A percentile compares a stretch with the other conserved stretches of the same genome.
phyloP scores from a whole-genome alignment of 2,888 invertebrate genomes.

The Coecobrya sp. region DNA sequence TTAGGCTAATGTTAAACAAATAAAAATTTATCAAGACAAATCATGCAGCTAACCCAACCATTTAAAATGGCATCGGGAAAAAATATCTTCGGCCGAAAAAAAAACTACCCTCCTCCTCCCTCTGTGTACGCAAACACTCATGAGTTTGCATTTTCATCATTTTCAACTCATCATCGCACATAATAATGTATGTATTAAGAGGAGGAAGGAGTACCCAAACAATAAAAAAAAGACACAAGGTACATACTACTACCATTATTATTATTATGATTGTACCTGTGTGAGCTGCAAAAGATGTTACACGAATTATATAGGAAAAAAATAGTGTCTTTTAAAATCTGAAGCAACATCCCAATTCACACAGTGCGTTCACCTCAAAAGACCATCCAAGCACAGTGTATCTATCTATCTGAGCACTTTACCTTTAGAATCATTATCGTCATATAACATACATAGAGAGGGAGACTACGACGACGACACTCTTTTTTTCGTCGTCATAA shows the following conservation, averaged over 20 bases:
- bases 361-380: slow-evolving; percentile 80
- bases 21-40: slow-evolving; percentile 54
- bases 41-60: no score
- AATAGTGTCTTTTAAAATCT: slow-evolving; percentile 55
- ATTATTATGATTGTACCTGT: neutral
- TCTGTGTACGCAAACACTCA: neutral
- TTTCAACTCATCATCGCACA: neutral
- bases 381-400: slow-evolving; percentile 38
- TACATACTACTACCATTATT: neutral
- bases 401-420: neutral
- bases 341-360: slow-evolving; percentile 70
- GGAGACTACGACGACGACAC: slow-evolving; percentile 51
- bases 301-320: slow-evolving; percentile 46
- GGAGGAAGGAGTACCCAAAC: neutral
- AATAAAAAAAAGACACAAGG: neutral
- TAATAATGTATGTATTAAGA: neutral
- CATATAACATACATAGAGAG: neutral
- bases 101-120: neutral
- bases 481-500: slow-evolving; percentile 68
- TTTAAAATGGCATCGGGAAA: no score
- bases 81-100: no score
- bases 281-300: slow-evolving; percentile 8
- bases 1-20: slow-evolving; percentile 61
- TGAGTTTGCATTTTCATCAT: slow-evolving; percentile 3
- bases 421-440: slow-evolving; percentile 45